These are phyloP conservation scores for Drosophila busckii DNA, from an alignment of 1,140 invertebrate genomes.

Conservation along the genomic window DNA sequence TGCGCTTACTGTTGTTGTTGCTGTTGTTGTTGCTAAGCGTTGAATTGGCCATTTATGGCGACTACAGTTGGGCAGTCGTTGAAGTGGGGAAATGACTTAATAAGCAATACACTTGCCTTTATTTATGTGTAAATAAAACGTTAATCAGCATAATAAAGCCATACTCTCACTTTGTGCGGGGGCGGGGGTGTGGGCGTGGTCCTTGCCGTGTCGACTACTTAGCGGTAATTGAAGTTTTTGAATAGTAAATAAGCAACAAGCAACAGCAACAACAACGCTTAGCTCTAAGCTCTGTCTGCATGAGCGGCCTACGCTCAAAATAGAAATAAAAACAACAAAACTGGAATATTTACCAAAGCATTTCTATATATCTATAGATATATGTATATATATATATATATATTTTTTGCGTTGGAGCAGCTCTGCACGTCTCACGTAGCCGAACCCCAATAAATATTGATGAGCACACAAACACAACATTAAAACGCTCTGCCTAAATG, in stretches of 20 bases:
- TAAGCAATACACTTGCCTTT: conserved; percentile 59
- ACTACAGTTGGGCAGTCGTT: too few relatives aligned
- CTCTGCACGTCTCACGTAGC: conserved; percentile 64
- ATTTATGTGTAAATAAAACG: conserved; percentile 58
- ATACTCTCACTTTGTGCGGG: neutral
- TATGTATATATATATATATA: too few relatives aligned
- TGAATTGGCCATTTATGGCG: too few relatives aligned
- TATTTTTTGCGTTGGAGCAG: too few relatives aligned
- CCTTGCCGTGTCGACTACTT: conserved; percentile 38
- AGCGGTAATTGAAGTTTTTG: conserved; percentile 71
- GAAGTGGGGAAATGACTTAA: conserved; percentile 55
- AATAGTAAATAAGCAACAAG: conserved; percentile 59
- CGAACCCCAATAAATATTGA: conserved; percentile 76
- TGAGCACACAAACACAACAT: conserved; percentile 74
- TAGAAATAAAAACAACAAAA: too few relatives aligned
- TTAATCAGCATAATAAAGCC: conserved; percentile 65
- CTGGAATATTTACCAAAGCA: too few relatives aligned
- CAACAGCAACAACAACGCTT: neutral
- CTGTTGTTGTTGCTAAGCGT: too few relatives aligned
- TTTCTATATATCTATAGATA: too few relatives aligned
- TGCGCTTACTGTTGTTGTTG: too few relatives aligned
- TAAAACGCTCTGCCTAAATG: conserved; percentile 69
- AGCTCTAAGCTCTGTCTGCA: too few relatives aligned
- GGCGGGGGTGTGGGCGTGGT: neutral
- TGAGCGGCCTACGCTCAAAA: too few relatives aligned